Base-by-base conservation (phyloP, 1,140 invertebrate species). In the Aporrectodea caliginosa region DNA sequence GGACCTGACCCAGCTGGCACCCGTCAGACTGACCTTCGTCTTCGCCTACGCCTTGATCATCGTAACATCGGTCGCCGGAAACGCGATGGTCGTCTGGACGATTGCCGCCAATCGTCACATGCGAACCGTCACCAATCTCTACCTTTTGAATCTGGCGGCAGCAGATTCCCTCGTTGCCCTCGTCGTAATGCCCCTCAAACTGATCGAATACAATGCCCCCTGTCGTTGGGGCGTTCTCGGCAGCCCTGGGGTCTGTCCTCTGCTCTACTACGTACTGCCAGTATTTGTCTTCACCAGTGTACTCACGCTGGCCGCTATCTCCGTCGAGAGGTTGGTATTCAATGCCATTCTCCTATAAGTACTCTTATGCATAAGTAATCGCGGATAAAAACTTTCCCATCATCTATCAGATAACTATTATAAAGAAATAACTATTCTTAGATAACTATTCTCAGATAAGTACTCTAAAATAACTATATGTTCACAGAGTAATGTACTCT, bases 41-140 rank as follows among this genome's bases (percentile, higher is more conserved):
- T 74, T 84, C 0, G 58, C 86, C 0, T 90, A 90, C 82, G 73
- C 86, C 0, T 14, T 88, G 0, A 85, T 89, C 16, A 86, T 88
- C 77, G 69, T 88, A 1, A 78, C 89, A 1, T 85, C 90, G 2
- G 81, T 90, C 0, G 77, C 85, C 29, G 84, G 86, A 27, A 87
- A 87, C 77, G 78, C 84, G 35, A 81, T 86, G 30, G 86, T 87
- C 31, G 86, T 87, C 34, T 84, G 83, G 82, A 86, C 85, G 14
- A 84, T 88, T 31, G 84, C 83, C 82, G 82, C 82, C 29, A 89
- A 90, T 81, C 84, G 84, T 12, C 85, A 87, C 70, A 90, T 90
- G 90, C 89, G 90, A 78, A 90, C 89, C 1, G 87, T 88, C 12
- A 89, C 90, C 72, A 90, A 90, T 83, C 90, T 89, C 81, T 90